Evolutionary conservation across 1,140 invertebrate species (phyloP), one percentile per base, ranked within the genome.

Genomic region (Aphis gossypii): DNA sequence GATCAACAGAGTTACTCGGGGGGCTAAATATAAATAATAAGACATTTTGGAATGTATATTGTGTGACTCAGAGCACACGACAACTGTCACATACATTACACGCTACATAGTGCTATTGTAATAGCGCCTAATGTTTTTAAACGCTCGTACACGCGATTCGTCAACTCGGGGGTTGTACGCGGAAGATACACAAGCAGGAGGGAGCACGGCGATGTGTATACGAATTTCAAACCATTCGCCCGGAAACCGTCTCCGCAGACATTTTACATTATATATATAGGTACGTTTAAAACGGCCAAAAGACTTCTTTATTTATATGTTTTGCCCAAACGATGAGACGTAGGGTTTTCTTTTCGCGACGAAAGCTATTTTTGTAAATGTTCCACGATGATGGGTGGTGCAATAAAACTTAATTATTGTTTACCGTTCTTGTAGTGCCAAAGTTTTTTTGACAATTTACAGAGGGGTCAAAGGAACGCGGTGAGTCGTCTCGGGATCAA

Each of bases 291-390:
- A 76, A n/a, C 30, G 56, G 60, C 30, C 60, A n/a, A n/a, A 76
- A 76, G 60, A 76, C 60, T 76, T 76, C 60, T 76, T 76, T 76
- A 76, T n/a, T 76, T 76, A 76, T 76, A 76, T n/a, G 60, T 76
- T 76, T 76, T n/a, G 30, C 30, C 30, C 60, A 18, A n/a, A n/a
- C 30, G 30, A 76, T 25, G 56, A 60, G 23, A 1, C 25, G 60
- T 5, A 14, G 30, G 18, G 30, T 14, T 76, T 76, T n/a, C 30
- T 76, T 76, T 76, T 11, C 11, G 60, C 60, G 60, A 76, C 60
- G 30, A 76, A n/a, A n/a, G 60, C 9, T n/a, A n/a, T 76, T n/a
- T 76, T 9, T 18, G 60, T 76, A 76, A 76, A 76, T 76, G n/a
- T 76, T 76, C 18, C 60, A 76, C n/a, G 60, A 76, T n/a, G 60